Evolutionary conservation across 2,113 vertebrate genomes (phyloP).

Genomic region (Ammodytes dubius): DNA sequence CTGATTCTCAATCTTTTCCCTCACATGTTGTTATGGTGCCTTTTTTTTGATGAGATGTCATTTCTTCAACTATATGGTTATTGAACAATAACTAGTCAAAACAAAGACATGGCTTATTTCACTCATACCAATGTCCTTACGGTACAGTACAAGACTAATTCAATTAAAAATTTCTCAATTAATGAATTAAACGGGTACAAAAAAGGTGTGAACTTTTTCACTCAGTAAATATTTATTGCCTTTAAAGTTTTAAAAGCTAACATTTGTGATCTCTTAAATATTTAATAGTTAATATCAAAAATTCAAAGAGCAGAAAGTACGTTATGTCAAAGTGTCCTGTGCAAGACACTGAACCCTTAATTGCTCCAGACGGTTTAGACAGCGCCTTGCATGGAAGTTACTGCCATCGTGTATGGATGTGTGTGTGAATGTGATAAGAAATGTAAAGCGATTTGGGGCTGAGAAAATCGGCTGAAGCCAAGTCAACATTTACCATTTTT

Average conservation of each 20-base stretch:
- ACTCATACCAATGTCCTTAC: neutral
- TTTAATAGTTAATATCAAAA: neutral
- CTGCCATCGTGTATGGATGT: too few species aligned
- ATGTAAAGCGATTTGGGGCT: too few species aligned
- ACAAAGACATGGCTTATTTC: neutral
- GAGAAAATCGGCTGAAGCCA: too few species aligned
- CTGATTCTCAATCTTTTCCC: neutral
- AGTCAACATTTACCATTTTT: too few species aligned
- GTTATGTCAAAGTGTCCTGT: neutral
- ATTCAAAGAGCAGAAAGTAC: neutral
- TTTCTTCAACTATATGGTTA: too few species aligned
- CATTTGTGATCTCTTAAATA: neutral
- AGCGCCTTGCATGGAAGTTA: too few species aligned
- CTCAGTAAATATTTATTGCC: neutral
- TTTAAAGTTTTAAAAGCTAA: neutral
- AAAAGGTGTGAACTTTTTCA: neutral
- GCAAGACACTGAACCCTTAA: too few species aligned
- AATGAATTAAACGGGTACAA: neutral
- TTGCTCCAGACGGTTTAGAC: too few species aligned
- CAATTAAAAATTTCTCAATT: neutral
- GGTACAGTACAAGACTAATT: neutral
- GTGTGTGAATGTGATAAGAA: too few species aligned
- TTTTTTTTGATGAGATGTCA: neutral
- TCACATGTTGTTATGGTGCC: too few species aligned
- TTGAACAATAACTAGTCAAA: neutral